Evolutionary conservation across 2,888 invertebrate genomes (phyloP), one percentile per base, ranked within the genome.

Genomic region (Norana najaformis): DNA sequence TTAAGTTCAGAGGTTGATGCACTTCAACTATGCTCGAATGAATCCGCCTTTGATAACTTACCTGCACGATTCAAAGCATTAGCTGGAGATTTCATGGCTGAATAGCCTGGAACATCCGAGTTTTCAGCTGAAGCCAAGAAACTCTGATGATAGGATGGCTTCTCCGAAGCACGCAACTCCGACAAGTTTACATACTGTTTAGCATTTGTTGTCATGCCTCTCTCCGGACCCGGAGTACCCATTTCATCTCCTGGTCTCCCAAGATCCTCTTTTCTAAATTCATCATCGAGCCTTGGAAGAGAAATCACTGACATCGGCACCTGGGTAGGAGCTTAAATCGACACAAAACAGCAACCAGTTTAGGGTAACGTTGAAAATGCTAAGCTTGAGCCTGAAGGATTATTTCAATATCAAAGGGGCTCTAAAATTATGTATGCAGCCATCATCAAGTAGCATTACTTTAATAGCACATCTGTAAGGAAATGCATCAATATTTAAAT

Each of bases 31-130:
- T n/a, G 69, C 69, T n/a, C 69, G 3, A 30, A 69, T n/a, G 30
- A 69, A n/a, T n/a, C 69, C 69, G n/a, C 5, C n/a, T 6, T 69
- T 69, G n/a, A n/a, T 36, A 13, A 23, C 30, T 85, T 85, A 85
- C 85, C 85, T 85, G 85, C 34, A 85, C 85, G 85, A 85, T 35
- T 85, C 20, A 85, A 85, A 35, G 85, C 85, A 4, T 85, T 85
- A 20, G 85, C 35, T 36, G 85, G 34, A 1, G 85, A 35, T 37
- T n/a, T 85, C 35, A 37, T 35, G 36, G 37, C 85, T 23, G 85
- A 85, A 36, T 85, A 85, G 36, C 34, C 37, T 13, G 36, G 85
- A 85, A 35, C 35, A 85, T 18, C 16, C 8, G 36, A 30, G 16
- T 8, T 36, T 3, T 85, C 85, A 18, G 85, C 14, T 37, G 85